Evolutionary conservation across 2,888 invertebrate species (phyloP).

Genomic region (Scrobipalpa costella): DNA sequence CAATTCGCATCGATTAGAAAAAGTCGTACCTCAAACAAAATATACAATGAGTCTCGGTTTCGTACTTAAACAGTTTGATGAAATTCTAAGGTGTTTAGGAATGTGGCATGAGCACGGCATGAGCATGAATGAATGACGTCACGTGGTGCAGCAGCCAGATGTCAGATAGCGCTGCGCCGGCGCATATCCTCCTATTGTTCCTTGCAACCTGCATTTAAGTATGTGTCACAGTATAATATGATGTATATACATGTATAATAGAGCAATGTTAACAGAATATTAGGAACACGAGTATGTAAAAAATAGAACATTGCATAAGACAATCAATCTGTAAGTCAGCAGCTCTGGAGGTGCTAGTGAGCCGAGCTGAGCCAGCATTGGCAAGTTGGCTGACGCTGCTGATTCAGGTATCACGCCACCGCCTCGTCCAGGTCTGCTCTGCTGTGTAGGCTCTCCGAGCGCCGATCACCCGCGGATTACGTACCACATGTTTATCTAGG

Average conservation of each 20-base stretch:
- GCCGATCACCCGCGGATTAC: not conserved
- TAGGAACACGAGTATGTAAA: not conserved
- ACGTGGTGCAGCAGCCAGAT: no score
- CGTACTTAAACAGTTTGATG: no score
- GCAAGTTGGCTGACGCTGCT: not conserved
- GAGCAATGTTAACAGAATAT: no score
- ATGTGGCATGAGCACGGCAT: not conserved
- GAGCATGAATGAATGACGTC: no score
- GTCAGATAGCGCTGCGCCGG: not conserved
- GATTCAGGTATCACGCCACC: not conserved
- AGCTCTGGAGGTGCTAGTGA: not conserved
- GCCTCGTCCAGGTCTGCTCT: not conserved
- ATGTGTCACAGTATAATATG: not conserved
- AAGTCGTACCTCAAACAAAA: no score
- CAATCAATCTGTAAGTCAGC: not conserved
- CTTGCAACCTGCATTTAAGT: not conserved
- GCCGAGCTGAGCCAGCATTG: not conserved
- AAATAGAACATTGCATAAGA: slow-evolving; percentile 1
- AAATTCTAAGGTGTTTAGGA: not conserved
- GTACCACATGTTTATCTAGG: not conserved
- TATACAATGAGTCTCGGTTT: no score
- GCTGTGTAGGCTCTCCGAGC: not conserved
- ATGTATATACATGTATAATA: not conserved
- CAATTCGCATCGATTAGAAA: no score
- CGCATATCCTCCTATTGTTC: not conserved